phyloP scores from a whole-genome alignment of 2,797 vertebrate genomes.

The Rhabdophis nuchalis region DNA sequence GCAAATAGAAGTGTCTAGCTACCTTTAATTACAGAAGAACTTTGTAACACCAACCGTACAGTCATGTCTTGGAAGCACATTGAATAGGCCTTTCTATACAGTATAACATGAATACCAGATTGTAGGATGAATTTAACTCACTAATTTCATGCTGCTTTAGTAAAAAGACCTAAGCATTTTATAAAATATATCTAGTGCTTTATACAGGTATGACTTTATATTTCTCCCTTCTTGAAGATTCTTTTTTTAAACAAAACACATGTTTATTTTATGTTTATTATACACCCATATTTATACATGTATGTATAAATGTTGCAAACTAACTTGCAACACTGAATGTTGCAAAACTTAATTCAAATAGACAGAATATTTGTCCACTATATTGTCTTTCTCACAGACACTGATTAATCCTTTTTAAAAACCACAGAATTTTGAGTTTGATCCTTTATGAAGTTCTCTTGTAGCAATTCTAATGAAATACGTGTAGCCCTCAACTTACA shows the following conservation, averaged over 20 bases:
- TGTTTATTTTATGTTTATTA: background rate
- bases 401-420: background rate
- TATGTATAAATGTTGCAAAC: no score
- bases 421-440: background rate
- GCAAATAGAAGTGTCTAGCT: background rate
- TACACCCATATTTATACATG: background rate
- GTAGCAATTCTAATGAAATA: background rate
- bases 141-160: background rate
- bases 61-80: background rate
- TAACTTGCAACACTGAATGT: background rate
- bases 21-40: background rate
- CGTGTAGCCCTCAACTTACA: no score
- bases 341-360: background rate
- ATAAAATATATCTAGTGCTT: conserved; percentile 10
- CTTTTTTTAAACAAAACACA: conserved; percentile 23
- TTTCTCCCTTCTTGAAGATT: conserved; percentile 18
- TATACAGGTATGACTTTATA: background rate
- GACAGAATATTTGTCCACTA: background rate
- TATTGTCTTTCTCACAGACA: background rate
- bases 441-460: background rate
- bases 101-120: background rate
- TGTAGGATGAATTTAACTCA: background rate
- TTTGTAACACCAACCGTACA: background rate
- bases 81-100: background rate
- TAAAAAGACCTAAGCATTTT: background rate